Conservation (phyloP, 2,888 invertebrate species). For the Danaus chrysippus region DNA sequence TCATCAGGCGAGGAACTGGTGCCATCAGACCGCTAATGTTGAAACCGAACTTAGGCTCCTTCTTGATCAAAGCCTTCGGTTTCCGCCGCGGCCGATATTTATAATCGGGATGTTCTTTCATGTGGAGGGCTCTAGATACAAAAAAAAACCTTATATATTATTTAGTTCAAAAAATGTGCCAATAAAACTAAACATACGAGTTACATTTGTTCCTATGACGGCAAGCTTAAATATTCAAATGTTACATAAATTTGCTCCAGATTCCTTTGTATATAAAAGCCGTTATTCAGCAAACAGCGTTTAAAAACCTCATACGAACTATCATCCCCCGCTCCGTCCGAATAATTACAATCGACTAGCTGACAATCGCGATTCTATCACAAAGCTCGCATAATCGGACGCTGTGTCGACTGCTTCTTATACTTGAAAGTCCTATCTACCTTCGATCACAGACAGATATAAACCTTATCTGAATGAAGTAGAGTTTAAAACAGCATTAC, state of each 20-base stretch:
- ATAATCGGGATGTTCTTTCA: constrained; percentile 96
- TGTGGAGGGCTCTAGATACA: constrained; percentile 89
- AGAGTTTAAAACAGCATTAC: constrained; percentile 23
- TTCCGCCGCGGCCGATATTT: constrained; percentile 93
- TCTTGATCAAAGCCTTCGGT: constrained; percentile 90
- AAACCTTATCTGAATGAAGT: constrained; percentile 22
- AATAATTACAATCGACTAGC: constrained; percentile 77
- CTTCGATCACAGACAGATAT: constrained; percentile 19
- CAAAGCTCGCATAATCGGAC: constrained; percentile 76
- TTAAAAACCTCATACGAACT: constrained; percentile 56
- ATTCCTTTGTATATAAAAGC: constrained; percentile 27
- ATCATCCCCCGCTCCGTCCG: constrained; percentile 62
- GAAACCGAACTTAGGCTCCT: constrained; percentile 86
- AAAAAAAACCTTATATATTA: constrained; percentile 26
- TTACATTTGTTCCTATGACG: not conserved
- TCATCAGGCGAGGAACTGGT: constrained; percentile 72
- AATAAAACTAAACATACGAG: too few species aligned
- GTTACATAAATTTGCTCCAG: not conserved
- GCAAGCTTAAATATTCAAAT: not conserved
- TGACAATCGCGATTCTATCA: constrained; percentile 78
- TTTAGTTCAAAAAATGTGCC: not conserved
- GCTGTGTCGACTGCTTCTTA: constrained; percentile 54
- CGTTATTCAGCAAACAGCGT: constrained; percentile 53
- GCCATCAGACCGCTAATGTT: constrained; percentile 82
- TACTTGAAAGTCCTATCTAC: constrained; percentile 50